Percentiles rank a stretch among this genome's conserved stretches.
These are phyloP conservation scores for Andrena camellia DNA, from an alignment of 2,888 invertebrate genomes.

Conservation along the genomic window DNA sequence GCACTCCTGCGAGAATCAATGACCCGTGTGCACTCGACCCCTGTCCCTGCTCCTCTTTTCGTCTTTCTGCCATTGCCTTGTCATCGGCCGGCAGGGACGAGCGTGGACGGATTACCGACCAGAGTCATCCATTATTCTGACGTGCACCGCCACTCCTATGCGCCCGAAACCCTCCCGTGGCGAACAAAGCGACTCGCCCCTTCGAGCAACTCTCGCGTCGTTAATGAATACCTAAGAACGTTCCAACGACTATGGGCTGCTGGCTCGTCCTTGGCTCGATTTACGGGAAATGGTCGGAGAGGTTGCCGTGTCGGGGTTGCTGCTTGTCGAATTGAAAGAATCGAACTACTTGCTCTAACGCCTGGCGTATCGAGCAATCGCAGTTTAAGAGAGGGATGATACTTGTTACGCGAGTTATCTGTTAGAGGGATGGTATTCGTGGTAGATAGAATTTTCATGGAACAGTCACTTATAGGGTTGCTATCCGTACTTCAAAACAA, in stretches of 20 bases:
- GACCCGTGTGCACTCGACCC: slow-evolving; percentile 34
- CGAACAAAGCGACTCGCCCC: slow-evolving; percentile 42
- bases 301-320: neutral
- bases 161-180: slow-evolving; percentile 40
- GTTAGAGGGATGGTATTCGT: no score
- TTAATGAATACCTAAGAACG: slow-evolving; percentile 56
- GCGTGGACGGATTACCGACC: slow-evolving; percentile 51
- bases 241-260: neutral
- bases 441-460: no score
- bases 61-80: slow-evolving; percentile 44
- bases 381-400: no score
- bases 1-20: slow-evolving; percentile 42
- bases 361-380: no score
- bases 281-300: neutral
- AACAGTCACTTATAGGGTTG: no score
- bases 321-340: neutral
- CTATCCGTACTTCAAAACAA: no score
- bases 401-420: no score
- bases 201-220: slow-evolving; percentile 23
- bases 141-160: slow-evolving; percentile 32
- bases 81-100: slow-evolving; percentile 58
- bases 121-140: slow-evolving; percentile 61
- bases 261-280: neutral
- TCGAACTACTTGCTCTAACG: neutral
- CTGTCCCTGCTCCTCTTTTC: slow-evolving; percentile 21